Evolutionary conservation across 2,888 invertebrate genomes (phyloP).

Genomic region (Glaucopsyche alexis): DNA sequence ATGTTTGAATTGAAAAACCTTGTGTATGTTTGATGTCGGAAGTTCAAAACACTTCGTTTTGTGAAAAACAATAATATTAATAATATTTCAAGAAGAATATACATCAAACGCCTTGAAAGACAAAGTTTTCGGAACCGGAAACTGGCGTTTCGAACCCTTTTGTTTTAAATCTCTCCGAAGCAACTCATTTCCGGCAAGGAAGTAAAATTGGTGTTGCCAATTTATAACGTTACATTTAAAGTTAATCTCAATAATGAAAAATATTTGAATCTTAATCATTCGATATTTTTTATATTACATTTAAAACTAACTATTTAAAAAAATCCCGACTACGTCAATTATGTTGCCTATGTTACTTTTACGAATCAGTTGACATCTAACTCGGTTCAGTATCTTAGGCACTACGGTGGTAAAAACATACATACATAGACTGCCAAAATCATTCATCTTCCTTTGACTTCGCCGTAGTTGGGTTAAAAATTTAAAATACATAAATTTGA

Average conservation of each 20-base stretch:
- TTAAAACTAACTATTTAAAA: too few species aligned
- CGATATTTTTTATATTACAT: background rate
- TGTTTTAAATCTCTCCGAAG: conserved; percentile 36
- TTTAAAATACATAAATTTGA: too few species aligned
- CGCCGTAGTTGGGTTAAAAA: too few species aligned
- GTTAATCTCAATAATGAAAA: background rate
- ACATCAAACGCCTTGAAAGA: conserved; percentile 58
- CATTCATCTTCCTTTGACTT: too few species aligned
- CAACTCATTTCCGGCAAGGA: conserved; percentile 28
- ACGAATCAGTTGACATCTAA: too few species aligned
- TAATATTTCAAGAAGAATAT: conserved; percentile 43
- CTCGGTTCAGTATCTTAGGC: too few species aligned
- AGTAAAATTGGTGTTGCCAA: conserved; percentile 17
- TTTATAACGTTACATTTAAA: background rate
- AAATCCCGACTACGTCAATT: too few species aligned
- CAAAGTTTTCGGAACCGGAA: conserved; percentile 51
- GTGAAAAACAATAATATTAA: background rate
- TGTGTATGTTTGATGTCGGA: too few species aligned
- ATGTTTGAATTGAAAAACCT: too few species aligned
- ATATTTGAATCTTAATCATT: background rate
- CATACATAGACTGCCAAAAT: too few species aligned
- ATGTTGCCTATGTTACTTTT: too few species aligned
- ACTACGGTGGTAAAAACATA: too few species aligned
- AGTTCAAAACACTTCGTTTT: background rate
- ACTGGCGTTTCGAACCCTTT: conserved; percentile 42